A percentile compares a stretch with the other conserved stretches of the same genome.
Conservation (phyloP, 2,888 invertebrate species). For the Drosophila pseudotakahashii region DNA sequence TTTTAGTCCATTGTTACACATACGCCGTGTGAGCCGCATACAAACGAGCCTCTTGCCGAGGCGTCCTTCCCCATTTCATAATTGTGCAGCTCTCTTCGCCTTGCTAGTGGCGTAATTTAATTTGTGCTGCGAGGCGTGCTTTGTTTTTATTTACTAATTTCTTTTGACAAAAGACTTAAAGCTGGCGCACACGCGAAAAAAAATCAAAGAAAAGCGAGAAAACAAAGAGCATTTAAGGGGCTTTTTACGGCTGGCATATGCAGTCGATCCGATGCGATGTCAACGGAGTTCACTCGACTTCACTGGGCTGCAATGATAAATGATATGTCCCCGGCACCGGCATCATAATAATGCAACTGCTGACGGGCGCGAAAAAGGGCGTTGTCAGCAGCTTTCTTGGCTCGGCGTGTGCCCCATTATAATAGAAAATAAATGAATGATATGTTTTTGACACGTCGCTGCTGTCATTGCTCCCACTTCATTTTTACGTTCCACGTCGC, state of each 20-base stretch:
- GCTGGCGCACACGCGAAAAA: constrained; percentile 19
- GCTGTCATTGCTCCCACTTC: constrained; percentile 67
- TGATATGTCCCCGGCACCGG: constrained; percentile 53
- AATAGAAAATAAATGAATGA: constrained; percentile 80
- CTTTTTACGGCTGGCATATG: constrained; percentile 55
- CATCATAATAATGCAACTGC: constrained; percentile 73
- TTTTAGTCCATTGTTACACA: constrained; percentile 73
- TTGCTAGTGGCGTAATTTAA: constrained; percentile 45
- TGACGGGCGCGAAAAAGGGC: constrained; percentile 55
- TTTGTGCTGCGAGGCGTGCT: constrained; percentile 53
- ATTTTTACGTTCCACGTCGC: constrained; percentile 57
- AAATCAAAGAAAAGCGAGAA: neutral
- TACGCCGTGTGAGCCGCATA: constrained; percentile 74
- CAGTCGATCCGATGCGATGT: constrained; percentile 55
- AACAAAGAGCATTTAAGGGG: constrained; percentile 49
- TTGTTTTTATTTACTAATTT: constrained; percentile 74
- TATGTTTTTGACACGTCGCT: constrained; percentile 77
- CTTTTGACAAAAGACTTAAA: constrained; percentile 66
- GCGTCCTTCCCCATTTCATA: constrained; percentile 53
- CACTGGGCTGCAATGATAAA: constrained; percentile 75
- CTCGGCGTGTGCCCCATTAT: constrained; percentile 50
- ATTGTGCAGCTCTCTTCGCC: constrained; percentile 43
- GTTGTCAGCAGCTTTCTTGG: constrained; percentile 39
- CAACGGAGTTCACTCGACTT: constrained; percentile 74
- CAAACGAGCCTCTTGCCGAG: constrained; percentile 47